Conservation (phyloP, 2,888 invertebrate species). For the Pyrocoelia pectoralis region DNA sequence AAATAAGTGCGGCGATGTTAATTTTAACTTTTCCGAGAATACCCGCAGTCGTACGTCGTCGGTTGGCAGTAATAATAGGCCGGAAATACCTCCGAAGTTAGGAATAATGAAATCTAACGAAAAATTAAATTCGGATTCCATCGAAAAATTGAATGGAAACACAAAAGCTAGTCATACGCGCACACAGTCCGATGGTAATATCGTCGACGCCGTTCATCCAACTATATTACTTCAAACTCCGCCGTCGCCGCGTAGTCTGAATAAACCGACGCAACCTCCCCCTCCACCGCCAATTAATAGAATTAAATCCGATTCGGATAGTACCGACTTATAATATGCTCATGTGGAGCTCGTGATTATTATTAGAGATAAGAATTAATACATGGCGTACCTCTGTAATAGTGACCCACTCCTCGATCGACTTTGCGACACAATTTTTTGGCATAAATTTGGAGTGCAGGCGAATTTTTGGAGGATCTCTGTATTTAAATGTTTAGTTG, state of each 20-base stretch:
- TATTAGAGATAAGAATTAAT: conserved; percentile 36
- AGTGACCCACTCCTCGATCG: too few relatives aligned
- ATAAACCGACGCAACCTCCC: conserved; percentile 59
- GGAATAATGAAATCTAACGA: conserved; percentile 47
- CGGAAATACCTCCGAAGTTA: conserved; percentile 53
- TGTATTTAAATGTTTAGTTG: conserved; percentile 30
- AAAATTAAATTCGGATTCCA: conserved; percentile 41
- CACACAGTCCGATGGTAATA: conserved; percentile 59
- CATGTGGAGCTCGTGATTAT: conserved; percentile 40
- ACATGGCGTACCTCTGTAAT: neutral
- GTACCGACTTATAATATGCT: conserved; percentile 54
- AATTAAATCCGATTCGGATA: conserved; percentile 49
- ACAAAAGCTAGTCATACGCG: conserved; percentile 55
- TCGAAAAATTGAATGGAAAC: conserved; percentile 49
- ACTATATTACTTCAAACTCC: conserved; percentile 45
- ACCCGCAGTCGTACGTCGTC: conserved; percentile 41
- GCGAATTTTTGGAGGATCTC: too few relatives aligned
- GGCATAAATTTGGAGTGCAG: too few relatives aligned
- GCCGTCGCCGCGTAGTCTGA: conserved; percentile 53
- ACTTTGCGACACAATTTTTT: too few relatives aligned
- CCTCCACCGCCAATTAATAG: conserved; percentile 56
- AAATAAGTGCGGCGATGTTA: conserved; percentile 50
- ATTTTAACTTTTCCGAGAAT: conserved; percentile 45
- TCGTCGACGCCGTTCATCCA: conserved; percentile 50
- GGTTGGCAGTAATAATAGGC: conserved; percentile 44